A percentile compares a stretch with the other conserved stretches of the same genome.
Conservation (phyloP, 1,140 invertebrate genomes). For the Pantala flavescens region DNA sequence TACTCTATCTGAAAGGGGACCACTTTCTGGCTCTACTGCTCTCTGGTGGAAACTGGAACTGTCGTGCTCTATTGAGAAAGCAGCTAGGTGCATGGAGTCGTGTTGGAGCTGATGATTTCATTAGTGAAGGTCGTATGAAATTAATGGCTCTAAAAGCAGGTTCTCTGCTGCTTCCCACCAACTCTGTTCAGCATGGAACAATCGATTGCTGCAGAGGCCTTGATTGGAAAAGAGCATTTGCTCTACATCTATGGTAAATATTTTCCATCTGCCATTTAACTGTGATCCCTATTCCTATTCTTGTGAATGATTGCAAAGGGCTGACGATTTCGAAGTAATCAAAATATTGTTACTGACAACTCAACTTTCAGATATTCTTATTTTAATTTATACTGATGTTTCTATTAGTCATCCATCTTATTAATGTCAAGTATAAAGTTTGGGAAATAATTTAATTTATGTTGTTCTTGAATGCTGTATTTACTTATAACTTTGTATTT, state of each 20-base stretch:
- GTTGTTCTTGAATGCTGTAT: not conserved
- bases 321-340: too few relatives aligned
- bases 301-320: too few relatives aligned
- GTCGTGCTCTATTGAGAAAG: not conserved
- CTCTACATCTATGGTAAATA: constrained; percentile 65
- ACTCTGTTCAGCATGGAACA: constrained; percentile 29
- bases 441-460: not conserved
- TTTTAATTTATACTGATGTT: too few relatives aligned
- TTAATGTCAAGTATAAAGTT: too few relatives aligned
- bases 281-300: not conserved
- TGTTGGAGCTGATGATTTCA: not conserved
- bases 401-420: too few relatives aligned
- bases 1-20: not conserved
- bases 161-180: constrained; percentile 34
- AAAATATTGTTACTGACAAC: too few relatives aligned
- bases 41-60: not conserved
- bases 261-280: constrained; percentile 18
- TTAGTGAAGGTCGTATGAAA: not conserved
- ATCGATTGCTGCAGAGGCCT: constrained; percentile 55
- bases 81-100: not conserved
- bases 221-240: constrained; percentile 67
- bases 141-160: constrained; percentile 44
- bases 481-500: too few relatives aligned
- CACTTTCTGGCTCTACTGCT: not conserved
- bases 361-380: too few relatives aligned